These are phyloP conservation scores for Patella ulyssiponensis DNA, from an alignment of 2,888 invertebrate species.

Conservation along the genomic window DNA sequence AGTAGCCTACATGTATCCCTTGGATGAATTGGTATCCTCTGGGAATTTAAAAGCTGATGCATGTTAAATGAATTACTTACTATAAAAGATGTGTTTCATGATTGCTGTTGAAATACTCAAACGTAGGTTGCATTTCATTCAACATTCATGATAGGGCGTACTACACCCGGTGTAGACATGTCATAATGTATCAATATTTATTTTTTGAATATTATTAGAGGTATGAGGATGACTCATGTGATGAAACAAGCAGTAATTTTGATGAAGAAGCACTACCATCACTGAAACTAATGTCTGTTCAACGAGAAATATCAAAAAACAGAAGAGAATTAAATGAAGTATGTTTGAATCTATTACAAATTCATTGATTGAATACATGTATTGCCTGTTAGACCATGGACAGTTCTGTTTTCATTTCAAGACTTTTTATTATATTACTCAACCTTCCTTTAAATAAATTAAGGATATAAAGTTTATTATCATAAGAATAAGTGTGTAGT, in stretches of 20 bases:
- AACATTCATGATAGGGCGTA: background rate
- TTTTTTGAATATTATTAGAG: slow-evolving; percentile 28
- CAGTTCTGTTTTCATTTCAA: too few species aligned
- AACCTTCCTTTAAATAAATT: too few species aligned
- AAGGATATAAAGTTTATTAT: too few species aligned
- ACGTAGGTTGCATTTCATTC: background rate
- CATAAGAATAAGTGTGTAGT: too few species aligned
- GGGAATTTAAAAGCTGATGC: too few species aligned
- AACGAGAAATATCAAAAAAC: slow-evolving; percentile 47
- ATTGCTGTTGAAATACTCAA: background rate
- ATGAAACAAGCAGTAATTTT: slow-evolving; percentile 10
- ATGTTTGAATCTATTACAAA: background rate
- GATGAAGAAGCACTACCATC: slow-evolving; percentile 41
- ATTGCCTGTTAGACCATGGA: too few species aligned
- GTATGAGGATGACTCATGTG: slow-evolving; percentile 33
- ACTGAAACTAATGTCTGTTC: slow-evolving; percentile 49
- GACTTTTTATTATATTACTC: too few species aligned
- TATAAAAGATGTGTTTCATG: background rate
- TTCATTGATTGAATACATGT: slow-evolving; percentile 6
- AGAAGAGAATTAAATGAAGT: slow-evolving; percentile 53
- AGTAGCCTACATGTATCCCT: too few species aligned
- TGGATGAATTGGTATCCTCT: too few species aligned
- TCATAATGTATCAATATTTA: too few species aligned
- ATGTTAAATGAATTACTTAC: background rate
- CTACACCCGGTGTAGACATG: too few species aligned